Conservation (phyloP, 2,888 invertebrate species). For the Thalpophila matura region DNA sequence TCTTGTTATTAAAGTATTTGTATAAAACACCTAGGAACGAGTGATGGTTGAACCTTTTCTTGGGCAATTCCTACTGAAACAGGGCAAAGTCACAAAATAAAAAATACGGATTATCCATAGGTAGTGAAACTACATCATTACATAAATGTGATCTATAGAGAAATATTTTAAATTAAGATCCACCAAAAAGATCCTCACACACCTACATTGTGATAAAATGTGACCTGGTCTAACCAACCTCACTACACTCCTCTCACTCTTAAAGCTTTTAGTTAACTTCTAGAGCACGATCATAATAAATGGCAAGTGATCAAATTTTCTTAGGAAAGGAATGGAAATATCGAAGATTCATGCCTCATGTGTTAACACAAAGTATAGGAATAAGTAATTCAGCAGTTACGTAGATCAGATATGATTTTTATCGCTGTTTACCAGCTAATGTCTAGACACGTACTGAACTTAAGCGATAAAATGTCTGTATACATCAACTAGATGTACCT, state of each 20-base stretch:
- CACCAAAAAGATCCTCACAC: too few species aligned
- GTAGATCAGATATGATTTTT: slow-evolving; percentile 3
- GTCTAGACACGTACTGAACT: slow-evolving; percentile 23
- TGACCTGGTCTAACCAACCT: neutral
- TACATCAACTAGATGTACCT: slow-evolving; percentile 26
- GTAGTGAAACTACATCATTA: neutral
- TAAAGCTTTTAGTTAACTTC: slow-evolving; percentile 17
- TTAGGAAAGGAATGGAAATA: neutral
- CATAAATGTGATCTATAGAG: too few species aligned
- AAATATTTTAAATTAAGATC: too few species aligned
- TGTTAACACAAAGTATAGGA: too few species aligned
- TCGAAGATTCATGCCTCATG: neutral
- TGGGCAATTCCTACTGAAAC: too few species aligned
- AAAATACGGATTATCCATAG: too few species aligned
- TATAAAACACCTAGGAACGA: too few species aligned
- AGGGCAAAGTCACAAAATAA: neutral
- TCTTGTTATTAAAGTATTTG: too few species aligned
- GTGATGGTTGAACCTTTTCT: too few species aligned
- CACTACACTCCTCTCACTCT: neutral
- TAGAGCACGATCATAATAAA: slow-evolving; percentile 31
- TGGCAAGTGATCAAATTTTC: slow-evolving; percentile 8
- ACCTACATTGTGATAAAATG: neutral
- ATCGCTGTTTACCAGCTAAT: slow-evolving; percentile 19
- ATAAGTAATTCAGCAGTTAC: neutral
- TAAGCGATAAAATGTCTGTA: slow-evolving; percentile 16